Percentiles rank a stretch among this genome's conserved stretches.
Evolutionary conservation across 92 coral and sea anemone genomes (phyloP).

Genomic region (Phenganax stokvisi): DNA sequence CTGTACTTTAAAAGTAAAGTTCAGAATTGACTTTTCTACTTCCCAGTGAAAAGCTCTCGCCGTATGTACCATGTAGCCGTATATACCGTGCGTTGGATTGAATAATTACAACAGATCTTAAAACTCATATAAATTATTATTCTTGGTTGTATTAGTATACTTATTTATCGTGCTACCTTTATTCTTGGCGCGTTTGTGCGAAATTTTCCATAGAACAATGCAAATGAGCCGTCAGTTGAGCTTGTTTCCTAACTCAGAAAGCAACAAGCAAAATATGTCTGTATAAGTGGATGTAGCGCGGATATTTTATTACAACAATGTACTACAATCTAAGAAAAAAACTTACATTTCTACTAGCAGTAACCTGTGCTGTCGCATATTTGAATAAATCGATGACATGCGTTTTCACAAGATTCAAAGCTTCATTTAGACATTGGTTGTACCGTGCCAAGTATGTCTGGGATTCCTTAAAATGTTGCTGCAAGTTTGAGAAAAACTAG

Average conservation of each 20-base stretch:
- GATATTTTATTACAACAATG: neutral
- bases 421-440: conserved; percentile 94
- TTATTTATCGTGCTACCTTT: conserved; percentile 49
- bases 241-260: conserved; percentile 46
- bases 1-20: neutral
- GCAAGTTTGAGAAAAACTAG: conserved; percentile 1
- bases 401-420: conserved; percentile 77
- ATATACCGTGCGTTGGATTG: neutral
- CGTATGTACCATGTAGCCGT: too few relatives aligned
- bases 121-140: neutral
- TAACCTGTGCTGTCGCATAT: conserved; percentile 89
- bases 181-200: conserved; percentile 99
- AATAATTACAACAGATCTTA: neutral
- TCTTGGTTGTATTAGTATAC: neutral
- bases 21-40: neutral
- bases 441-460: conserved; percentile 65
- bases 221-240: conserved; percentile 85
- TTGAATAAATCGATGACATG: conserved; percentile 82
- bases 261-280: neutral
- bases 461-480: conserved; percentile 96
- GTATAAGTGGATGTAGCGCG: neutral
- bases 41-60: too few relatives aligned
- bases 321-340: neutral
- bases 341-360: conserved; percentile 61
- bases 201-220: conserved; percentile 92